Evolutionary conservation across 2,797 vertebrate species (phyloP), one percentile per base, ranked within the genome.

Genomic region (Aulostomus chinensis): DNA sequence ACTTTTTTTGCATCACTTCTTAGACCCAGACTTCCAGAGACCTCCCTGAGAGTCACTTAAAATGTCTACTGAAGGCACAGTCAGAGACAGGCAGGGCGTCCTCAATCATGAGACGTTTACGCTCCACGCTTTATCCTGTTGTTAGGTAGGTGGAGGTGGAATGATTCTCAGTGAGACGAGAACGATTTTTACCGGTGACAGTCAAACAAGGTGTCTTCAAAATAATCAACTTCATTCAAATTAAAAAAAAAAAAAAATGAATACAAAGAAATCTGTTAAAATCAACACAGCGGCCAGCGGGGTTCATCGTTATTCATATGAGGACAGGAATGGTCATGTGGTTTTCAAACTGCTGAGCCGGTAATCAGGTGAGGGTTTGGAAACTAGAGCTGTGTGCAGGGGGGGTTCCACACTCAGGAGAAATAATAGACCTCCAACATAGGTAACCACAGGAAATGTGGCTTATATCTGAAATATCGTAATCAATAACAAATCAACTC

Each of bases 1-100:
- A 80, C 62, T 68, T 81, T 59, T 61, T 70, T 73, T 68, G 48
- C 75, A 76, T 75, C 35, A 41, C 57, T 56, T 58, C 65, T 74
- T 68, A 68, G 80, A 76, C 42, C 30, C 25, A 46, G 51, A 73
- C 50, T 73, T 48, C 51, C 39, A 41, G 58, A 47, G 71, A 65
- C 47, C 34, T 42, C 9, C 24, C 9, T 2, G 3, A 33, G 11
- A 33, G 31, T 33, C 31, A 13, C 10, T 33, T 22, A 13, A 24
- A 39, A 12, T 25, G 21, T 28, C 22, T 10, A n/a, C 9, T 25
- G 38, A 41, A 9, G n/a, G n/a, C n/a, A n/a, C n/a, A n/a, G n/a
- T n/a, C n/a, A n/a, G n/a, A n/a, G n/a, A n/a, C n/a, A n/a, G n/a
- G n/a, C n/a, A n/a, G n/a, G n/a, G n/a, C n/a, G n/a, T n/a, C n/a